phyloP scores from a whole-genome alignment of 2,113 vertebrate species.

The Dasypus novemcinctus region DNA sequence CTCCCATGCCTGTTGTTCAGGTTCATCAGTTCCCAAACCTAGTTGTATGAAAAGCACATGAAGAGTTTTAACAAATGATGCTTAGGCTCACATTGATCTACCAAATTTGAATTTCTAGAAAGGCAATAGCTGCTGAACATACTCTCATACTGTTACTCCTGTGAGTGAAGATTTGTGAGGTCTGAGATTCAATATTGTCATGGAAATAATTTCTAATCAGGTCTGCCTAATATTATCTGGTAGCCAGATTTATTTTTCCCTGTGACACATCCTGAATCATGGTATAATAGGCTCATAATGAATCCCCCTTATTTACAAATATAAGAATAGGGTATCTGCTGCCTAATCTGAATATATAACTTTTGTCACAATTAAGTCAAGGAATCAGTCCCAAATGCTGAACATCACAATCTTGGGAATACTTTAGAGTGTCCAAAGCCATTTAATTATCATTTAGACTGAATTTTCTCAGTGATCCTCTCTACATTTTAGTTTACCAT shows the following conservation, averaged over 20 bases:
- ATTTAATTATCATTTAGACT: not conserved
- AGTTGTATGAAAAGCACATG: not conserved
- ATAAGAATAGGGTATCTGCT: no score
- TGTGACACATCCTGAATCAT: not conserved
- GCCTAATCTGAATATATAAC: not conserved
- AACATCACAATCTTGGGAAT: not conserved
- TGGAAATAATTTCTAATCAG: not conserved
- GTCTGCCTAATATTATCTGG: not conserved
- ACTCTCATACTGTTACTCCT: not conserved
- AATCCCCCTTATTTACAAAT: not conserved
- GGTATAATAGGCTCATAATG: not conserved
- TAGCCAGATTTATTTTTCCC: not conserved
- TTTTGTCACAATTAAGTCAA: not conserved
- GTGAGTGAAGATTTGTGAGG: not conserved
- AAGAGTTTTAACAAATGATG: not conserved
- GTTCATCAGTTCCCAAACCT: not conserved
- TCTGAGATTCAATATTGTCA: not conserved
- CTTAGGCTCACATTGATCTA: not conserved
- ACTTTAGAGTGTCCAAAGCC: not conserved
- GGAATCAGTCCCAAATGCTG: not conserved
- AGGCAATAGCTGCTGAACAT: not conserved
- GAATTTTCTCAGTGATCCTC: not conserved
- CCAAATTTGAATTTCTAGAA: not conserved
- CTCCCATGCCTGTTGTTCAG: not conserved
- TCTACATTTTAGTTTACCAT: not conserved